Conservation (phyloP, 2,797 vertebrate species). For the Garrulus glandarius region DNA sequence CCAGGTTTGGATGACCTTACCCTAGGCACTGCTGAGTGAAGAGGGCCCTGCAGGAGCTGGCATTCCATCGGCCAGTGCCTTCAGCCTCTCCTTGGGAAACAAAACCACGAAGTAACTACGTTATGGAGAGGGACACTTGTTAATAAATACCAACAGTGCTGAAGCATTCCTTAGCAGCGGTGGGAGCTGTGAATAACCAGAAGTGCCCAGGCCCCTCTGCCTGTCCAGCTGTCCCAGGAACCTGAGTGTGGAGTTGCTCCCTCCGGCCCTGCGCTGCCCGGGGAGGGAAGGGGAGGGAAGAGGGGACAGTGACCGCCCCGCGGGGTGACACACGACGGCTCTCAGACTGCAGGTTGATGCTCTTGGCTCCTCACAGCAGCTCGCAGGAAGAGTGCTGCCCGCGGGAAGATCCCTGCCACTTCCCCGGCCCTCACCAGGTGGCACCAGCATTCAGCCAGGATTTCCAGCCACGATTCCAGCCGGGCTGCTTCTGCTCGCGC, state of each 20-base stretch:
- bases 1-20: neutral
- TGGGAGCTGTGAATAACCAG: neutral
- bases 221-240: neutral
- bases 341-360: neutral
- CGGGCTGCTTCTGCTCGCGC: neutral
- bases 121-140: fast-evolving
- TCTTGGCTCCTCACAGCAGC: neutral
- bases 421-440: slow-evolving; percentile 25
- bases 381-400: neutral
- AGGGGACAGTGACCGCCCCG: fast-evolving
- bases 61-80: fast-evolving
- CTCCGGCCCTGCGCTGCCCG: fast-evolving
- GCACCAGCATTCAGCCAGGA: slow-evolving; percentile 14
- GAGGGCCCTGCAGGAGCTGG: fast-evolving
- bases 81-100: neutral
- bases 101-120: neutral
- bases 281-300: too few relatives aligned
- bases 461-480: neutral
- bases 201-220: fast-evolving
- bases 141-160: fast-evolving
- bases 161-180: fast-evolving
- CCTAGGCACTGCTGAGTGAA: neutral
- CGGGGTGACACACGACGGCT: fast-evolving
- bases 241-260: neutral
- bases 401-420: neutral